These are phyloP conservation scores for Axis porcinus DNA, from an alignment of 2,113 vertebrate genomes.

Conservation along the genomic window DNA sequence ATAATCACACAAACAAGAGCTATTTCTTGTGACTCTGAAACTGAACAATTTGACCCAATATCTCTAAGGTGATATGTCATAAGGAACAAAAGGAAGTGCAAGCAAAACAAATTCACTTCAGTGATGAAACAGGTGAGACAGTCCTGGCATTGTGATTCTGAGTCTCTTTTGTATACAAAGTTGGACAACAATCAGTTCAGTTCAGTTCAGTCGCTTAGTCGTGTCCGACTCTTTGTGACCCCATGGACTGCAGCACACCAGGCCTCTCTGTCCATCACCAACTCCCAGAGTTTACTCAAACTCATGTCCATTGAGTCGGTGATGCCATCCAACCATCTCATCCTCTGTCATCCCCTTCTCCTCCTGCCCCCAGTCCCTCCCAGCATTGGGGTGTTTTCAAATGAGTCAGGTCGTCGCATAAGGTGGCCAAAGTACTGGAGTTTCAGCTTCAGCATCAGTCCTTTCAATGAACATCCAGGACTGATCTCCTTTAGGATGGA, in stretches of 20 bases:
- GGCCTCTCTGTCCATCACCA: not conserved
- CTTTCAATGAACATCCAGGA: not conserved
- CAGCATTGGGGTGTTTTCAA: not conserved
- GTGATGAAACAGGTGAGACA: not conserved
- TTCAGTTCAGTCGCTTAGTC: not conserved
- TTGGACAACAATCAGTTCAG: not conserved
- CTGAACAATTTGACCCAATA: not conserved
- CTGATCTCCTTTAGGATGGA: not conserved
- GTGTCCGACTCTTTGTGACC: not conserved
- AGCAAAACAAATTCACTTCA: not conserved
- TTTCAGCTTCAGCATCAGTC: not conserved
- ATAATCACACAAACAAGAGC: not conserved
- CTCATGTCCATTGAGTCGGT: not conserved
- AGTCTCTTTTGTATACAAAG: not conserved
- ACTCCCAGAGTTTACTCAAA: not conserved
- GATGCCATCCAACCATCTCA: not conserved
- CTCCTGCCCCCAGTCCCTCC: accelerated
- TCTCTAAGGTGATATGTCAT: not conserved
- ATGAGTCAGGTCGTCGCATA: not conserved
- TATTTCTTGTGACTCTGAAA: not conserved
- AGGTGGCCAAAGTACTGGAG: not conserved
- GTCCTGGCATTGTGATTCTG: not conserved
- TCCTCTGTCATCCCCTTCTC: accelerated
- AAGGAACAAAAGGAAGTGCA: not conserved
- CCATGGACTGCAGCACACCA: not conserved